Percentiles rank a stretch among this genome's conserved stretches.
Conservation (phyloP, 2,888 invertebrate species). For the Phengaris alcon region DNA sequence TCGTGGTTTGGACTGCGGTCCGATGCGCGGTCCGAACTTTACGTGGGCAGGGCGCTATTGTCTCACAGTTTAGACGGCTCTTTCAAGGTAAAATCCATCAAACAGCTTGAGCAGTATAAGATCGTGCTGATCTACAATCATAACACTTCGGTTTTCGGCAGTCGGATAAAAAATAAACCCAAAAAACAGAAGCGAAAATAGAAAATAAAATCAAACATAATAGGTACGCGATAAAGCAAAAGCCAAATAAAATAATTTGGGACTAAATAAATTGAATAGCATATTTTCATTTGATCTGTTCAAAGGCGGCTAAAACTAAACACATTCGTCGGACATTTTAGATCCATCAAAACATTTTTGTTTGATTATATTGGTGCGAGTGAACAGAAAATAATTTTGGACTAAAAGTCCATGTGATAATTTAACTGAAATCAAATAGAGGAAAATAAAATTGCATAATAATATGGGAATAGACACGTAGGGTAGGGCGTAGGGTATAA, state of each 20-base stretch:
- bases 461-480: too few species aligned
- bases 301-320: slow-evolving; percentile 10
- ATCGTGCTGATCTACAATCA: too few species aligned
- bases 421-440: too few species aligned
- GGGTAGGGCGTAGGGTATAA: too few species aligned
- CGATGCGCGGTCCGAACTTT: too few species aligned
- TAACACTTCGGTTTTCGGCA: background rate
- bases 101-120: too few species aligned
- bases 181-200: background rate
- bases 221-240: background rate
- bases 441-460: too few species aligned
- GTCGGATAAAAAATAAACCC: slow-evolving; percentile 4
- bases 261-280: slow-evolving; percentile 17
- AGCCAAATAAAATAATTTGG: slow-evolving; percentile 14
- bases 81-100: too few species aligned
- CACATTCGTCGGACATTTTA: background rate
- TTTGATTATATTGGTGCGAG: background rate
- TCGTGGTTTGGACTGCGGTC: too few species aligned
- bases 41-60: too few species aligned
- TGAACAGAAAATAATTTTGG: background rate
- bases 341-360: background rate
- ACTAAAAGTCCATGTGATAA: background rate
- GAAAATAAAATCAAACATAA: slow-evolving; percentile 24
- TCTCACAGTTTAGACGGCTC: too few species aligned
- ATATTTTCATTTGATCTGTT: background rate